Base-by-base conservation (phyloP, 2,113 vertebrate genomes). In the Empidonax traillii region DNA sequence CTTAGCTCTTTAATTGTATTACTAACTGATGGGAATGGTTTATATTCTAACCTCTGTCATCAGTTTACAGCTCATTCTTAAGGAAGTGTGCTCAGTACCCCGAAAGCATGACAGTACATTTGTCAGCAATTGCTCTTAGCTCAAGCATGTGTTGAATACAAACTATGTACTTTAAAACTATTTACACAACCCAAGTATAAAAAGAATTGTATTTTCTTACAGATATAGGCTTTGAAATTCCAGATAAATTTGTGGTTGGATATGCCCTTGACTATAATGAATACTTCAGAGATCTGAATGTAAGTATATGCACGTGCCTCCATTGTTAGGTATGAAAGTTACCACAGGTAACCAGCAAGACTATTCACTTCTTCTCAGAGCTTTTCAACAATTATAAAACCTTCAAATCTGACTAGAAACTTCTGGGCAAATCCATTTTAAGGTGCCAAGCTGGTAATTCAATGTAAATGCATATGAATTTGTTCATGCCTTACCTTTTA, bases 251-350 rank as follows among this genome's bases (percentile, higher is more conserved):
- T 71, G 98, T 99, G 8, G 98, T 98, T 23, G 98, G 98, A 56
- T 99, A 99, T 43, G 98, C 98, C 21, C 96, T 99, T 96, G 98
- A 99, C 97, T 99, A 98, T 87, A 99, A 99, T 14, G 98, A 99
- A 66, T 98, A 98, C 96, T 99, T 99, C 97, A 97, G 98, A 87
- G 98, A 99, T 96, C 97, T 99, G 89, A 98, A 99, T 30, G 98
- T 98, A 97, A 98, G 98, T 97, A 85, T 10, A 28, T 21, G 66
- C 5, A 22, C 1, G 6, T 62, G 37, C 51, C 25, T 75, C 6
- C 2, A 31, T 52, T 82, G 51, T 41, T 49, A 82, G 9, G 7
- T 39, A 10, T 12, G 22, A 41, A 49, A n/a, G 23, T 8, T 30
- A 53, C 18, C 18, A 43, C 43, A 47, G 39, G 56, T 39, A 59